phyloP scores from a whole-genome alignment of 2,888 invertebrate species.

The Drosophila falleni region DNA sequence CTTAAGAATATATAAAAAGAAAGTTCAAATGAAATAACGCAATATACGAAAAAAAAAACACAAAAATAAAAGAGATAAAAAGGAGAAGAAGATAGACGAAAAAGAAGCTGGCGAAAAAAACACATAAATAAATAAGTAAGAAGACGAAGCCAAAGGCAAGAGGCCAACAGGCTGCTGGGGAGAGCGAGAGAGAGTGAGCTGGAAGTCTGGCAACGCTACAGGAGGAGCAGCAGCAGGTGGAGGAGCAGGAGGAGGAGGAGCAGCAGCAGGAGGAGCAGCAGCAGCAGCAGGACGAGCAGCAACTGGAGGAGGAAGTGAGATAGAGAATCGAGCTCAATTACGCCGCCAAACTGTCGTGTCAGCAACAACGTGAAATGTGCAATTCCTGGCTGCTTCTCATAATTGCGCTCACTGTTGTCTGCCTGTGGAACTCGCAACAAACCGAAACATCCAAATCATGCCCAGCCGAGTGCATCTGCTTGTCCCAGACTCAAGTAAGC shows the following conservation, averaged over 20 bases:
- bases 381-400: constrained; percentile 85
- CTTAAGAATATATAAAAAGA: constrained; percentile 77
- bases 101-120: constrained; percentile 23
- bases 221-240: neutral
- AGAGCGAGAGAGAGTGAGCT: constrained; percentile 19
- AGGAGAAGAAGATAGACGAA: constrained; percentile 9
- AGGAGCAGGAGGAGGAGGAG: neutral
- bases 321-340: constrained; percentile 77
- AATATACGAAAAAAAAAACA: constrained; percentile 64
- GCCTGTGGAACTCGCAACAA: constrained; percentile 85
- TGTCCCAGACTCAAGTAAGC: constrained; percentile 93
- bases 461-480: constrained; percentile 93
- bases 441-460: constrained; percentile 88
- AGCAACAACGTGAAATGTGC: constrained; percentile 85
- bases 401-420: constrained; percentile 85
- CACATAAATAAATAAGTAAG: constrained; percentile 73
- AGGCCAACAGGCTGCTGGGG: constrained; percentile 54
- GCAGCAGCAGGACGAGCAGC: neutral
- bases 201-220: constrained; percentile 11
- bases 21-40: constrained; percentile 79
- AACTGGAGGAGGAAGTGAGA: constrained; percentile 23
- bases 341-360: constrained; percentile 79
- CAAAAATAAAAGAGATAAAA: constrained; percentile 15
- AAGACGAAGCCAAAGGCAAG: constrained; percentile 40
- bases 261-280: neutral